Percentiles rank a stretch among this genome's conserved stretches.
These are phyloP conservation scores for Neomorphus geoffroyi DNA, from an alignment of 2,797 vertebrate genomes.

Conservation along the genomic window DNA sequence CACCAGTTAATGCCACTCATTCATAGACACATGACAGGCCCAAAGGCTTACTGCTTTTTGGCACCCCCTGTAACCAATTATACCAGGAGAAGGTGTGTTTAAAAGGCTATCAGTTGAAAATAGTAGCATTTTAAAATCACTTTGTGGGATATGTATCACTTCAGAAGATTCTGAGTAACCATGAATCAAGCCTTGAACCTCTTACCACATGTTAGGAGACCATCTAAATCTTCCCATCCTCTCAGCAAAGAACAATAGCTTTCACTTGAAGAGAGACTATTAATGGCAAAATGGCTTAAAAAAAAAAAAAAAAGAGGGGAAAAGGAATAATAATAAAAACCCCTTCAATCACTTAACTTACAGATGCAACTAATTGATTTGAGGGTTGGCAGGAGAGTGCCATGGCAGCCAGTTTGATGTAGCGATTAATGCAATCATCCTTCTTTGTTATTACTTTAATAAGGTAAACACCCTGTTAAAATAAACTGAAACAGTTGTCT, in stretches of 20 bases:
- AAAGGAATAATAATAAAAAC: conserved; percentile 30
- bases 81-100: neutral
- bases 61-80: neutral
- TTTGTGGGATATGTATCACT: conserved; percentile 29
- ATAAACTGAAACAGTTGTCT: conserved; percentile 61
- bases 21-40: neutral
- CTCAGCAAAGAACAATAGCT: conserved; percentile 36
- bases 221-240: conserved; percentile 40
- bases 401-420: conserved; percentile 19
- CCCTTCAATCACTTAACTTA: conserved; percentile 15
- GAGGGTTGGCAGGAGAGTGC: neutral
- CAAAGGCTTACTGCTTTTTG: neutral
- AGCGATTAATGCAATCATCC: conserved; percentile 43
- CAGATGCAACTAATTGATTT: conserved; percentile 62
- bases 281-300: conserved; percentile 35
- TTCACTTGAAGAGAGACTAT: conserved; percentile 13
- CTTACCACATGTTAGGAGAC: conserved; percentile 13
- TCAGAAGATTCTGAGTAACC: neutral
- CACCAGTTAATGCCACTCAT: neutral
- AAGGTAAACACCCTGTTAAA: conserved; percentile 64
- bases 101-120: conserved; percentile 16
- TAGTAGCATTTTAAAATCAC: conserved; percentile 43
- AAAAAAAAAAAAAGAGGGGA: neutral
- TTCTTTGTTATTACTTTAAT: conserved; percentile 52
- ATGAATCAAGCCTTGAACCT: conserved; percentile 51